phyloP scores from a whole-genome alignment of 53 echinoderm and acorn worm species.

The Patiria pectinifera region DNA sequence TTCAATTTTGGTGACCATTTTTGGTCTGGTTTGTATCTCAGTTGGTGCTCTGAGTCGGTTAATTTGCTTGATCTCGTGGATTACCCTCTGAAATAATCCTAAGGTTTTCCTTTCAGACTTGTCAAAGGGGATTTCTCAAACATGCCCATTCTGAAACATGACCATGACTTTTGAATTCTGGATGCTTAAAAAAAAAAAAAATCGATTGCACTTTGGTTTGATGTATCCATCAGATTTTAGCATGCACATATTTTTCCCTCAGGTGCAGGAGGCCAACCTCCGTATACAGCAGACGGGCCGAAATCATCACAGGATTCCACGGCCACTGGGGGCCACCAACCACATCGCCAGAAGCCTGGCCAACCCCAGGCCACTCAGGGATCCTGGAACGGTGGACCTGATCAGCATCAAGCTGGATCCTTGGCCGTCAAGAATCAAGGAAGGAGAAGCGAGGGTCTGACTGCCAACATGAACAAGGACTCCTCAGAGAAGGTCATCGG shows the following conservation, averaged over 20 bases:
- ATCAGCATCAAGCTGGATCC: not conserved
- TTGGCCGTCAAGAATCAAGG: not conserved
- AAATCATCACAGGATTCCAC: conserved; percentile 7
- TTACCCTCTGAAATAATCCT: too few species aligned
- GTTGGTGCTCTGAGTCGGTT: too few species aligned
- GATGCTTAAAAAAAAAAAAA: too few species aligned
- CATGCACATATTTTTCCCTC: not conserved
- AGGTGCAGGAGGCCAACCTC: conserved; percentile 39
- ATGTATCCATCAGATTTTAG: not conserved
- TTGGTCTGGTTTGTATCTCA: too few species aligned
- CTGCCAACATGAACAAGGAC: conserved; percentile 52
- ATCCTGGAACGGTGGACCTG: conserved; percentile 22
- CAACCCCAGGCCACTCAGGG: conserved; percentile 50
- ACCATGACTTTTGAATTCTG: too few species aligned
- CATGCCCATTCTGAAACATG: too few species aligned
- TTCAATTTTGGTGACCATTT: too few species aligned
- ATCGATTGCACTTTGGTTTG: not conserved
- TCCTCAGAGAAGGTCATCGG: conserved; percentile 54
- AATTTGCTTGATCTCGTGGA: too few species aligned
- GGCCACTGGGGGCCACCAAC: not conserved
- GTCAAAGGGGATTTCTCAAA: too few species aligned
- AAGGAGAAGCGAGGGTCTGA: conserved; percentile 40
- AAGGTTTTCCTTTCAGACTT: too few species aligned
- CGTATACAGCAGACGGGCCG: conserved; percentile 9
- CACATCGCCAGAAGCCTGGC: not conserved